These are phyloP conservation scores for Himalopsyche kuldschensis DNA, from an alignment of 2,888 invertebrate species.

Conservation along the genomic window DNA sequence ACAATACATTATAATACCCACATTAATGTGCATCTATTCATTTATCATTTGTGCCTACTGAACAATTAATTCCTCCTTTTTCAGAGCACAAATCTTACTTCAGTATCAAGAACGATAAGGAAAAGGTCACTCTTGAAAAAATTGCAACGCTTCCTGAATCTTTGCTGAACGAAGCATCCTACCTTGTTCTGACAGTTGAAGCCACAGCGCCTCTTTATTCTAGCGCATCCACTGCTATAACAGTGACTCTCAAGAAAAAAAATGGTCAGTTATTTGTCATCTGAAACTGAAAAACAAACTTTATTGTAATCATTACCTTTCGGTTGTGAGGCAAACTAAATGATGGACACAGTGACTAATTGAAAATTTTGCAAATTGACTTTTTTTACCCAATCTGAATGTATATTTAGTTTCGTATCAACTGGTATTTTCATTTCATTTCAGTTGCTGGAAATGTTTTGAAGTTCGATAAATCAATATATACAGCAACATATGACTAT, in stretches of 20 bases:
- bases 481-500: neutral
- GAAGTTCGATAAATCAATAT: constrained; percentile 5
- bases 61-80: too few species aligned
- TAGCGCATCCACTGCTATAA: neutral
- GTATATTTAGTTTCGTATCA: too few species aligned
- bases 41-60: too few species aligned
- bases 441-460: neutral
- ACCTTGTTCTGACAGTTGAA: constrained; percentile 33
- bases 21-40: too few species aligned
- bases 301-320: too few species aligned
- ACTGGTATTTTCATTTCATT: too few species aligned
- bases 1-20: too few species aligned
- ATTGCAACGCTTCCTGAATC: constrained; percentile 19
- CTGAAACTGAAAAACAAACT: too few species aligned
- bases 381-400: too few species aligned
- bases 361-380: too few species aligned
- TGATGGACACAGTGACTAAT: too few species aligned
- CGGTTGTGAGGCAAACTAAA: too few species aligned
- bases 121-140: neutral
- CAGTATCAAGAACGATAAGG: neutral
- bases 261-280: neutral
- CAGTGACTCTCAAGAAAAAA: neutral
- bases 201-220: constrained; percentile 23
- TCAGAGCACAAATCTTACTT: neutral
- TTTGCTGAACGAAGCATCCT: constrained; percentile 19